Percentiles rank a stretch among this genome's conserved stretches.
Conservation (phyloP, 2,797 vertebrate genomes). For the Gallinago nigripennis region DNA sequence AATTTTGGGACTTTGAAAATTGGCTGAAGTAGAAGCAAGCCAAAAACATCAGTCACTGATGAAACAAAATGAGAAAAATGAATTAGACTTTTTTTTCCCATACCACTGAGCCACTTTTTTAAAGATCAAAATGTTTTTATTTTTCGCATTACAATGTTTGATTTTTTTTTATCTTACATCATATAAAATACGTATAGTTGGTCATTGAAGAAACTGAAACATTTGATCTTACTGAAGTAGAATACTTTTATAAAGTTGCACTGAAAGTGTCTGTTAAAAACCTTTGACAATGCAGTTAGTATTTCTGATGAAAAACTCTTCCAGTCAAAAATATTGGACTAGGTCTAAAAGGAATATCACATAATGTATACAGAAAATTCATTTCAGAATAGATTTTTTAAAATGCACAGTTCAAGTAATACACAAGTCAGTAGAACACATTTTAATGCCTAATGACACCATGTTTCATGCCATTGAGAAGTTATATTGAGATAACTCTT, state of each 20-base stretch:
- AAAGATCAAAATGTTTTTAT: not conserved
- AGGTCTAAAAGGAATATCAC: not conserved
- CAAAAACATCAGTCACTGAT: not conserved
- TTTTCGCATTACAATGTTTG: not conserved
- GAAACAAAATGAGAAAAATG: not conserved
- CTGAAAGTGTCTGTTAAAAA: not conserved
- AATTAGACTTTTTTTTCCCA: not conserved
- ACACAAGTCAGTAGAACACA: not conserved
- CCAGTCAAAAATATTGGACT: not conserved
- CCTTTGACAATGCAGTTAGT: not conserved
- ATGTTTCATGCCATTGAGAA: not conserved
- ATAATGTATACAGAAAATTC: not conserved
- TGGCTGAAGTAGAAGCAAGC: not conserved
- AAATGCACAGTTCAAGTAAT: not conserved
- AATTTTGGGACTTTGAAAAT: not conserved
- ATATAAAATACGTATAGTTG: not conserved
- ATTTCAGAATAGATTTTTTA: not conserved
- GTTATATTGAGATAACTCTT: too few species aligned
- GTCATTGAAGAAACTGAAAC: not conserved
- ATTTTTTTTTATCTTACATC: not conserved
- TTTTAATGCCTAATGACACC: not conserved
- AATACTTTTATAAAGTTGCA: not conserved
- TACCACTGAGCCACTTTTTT: not conserved
- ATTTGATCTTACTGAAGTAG: not conserved
- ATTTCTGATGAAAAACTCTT: not conserved